Evolutionary conservation across 2,797 vertebrate species (phyloP), one percentile per base, ranked within the genome.

Genomic region (Calcarius lapponicus): DNA sequence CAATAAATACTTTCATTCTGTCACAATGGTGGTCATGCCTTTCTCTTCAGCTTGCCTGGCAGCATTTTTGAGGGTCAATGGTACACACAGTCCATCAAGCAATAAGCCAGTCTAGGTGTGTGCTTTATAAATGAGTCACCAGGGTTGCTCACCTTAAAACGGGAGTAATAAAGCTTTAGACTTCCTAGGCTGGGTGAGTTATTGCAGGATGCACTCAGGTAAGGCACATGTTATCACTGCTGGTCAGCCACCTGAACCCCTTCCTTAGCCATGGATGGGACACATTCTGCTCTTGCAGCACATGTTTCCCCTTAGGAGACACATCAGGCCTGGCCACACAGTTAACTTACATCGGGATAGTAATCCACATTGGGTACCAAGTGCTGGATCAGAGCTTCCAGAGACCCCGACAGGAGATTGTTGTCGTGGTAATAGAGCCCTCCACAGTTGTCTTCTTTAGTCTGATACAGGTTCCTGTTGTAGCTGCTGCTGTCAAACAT

Each of bases 371-470:
- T 99, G 15, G 99, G 99, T 73, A 99, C 98, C 90, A 99, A 97
- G 97, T 99, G 99, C 82, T 98, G 98, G 90, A 99, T 98, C 90
- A 99, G 99, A 58, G 99, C 99, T 98, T 99, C 99, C 97, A 99
- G 97, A 71, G 99, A 99, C 16, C 99, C 99, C 0, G 99, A 99
- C 21, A 98, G 98, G 90, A 99, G 98, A 97, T 98, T 98, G 98
- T 99, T 99, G 93, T 99, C 99, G 75, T 99, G 98, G 94, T 99
- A 99, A 96, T 96, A 98, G 28, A 99, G 97, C 34, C 98, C 98
- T 11, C 97, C 97, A 67, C 97, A 98, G 93, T 96, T 97, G 56
- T 99, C 98, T 53, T 99, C 99, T 85, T 98, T 97, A 36, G 97
- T 96, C 97, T 98, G 98, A 94, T 98, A 99, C 47, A 99, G 95